A percentile compares a stretch with the other conserved stretches of the same genome.
These are phyloP conservation scores for Bubo scandiacus DNA, from an alignment of 2,113 vertebrate genomes.

Conservation along the genomic window DNA sequence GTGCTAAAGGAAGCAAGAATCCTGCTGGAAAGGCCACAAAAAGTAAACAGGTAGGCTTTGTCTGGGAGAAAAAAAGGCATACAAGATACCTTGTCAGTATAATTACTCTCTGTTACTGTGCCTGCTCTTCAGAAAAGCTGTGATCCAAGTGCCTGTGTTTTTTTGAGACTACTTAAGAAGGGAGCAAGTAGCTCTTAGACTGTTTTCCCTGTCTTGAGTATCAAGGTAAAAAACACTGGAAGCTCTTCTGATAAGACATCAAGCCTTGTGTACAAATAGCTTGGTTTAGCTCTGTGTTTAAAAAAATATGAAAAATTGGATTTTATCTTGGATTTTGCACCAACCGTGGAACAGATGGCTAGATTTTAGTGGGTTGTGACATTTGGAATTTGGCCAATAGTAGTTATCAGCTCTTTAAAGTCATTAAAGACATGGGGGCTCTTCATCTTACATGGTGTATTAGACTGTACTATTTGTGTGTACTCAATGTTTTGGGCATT, in stretches of 20 bases:
- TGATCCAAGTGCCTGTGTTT: neutral
- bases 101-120: neutral
- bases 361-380: neutral
- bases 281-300: neutral
- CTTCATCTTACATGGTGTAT: neutral
- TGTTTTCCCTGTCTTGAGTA: neutral
- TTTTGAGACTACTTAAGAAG: neutral
- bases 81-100: neutral
- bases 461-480: neutral
- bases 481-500: neutral
- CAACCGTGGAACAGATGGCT: neutral
- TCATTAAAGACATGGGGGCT: neutral
- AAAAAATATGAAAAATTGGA: neutral
- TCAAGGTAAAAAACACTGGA: neutral
- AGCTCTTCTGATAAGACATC: neutral
- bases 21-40: conserved; percentile 4
- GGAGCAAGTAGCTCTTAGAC: neutral
- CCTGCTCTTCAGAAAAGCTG: neutral
- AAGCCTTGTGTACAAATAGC: neutral
- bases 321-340: neutral
- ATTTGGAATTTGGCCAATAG: neutral
- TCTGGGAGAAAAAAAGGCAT: neutral
- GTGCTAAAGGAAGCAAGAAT: conserved; percentile 11
- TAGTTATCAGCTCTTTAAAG: neutral
- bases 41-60: conserved; percentile 68